These are phyloP conservation scores for Enteromius unitaeniatus DNA, from an alignment of 2,797 vertebrate species.

Conservation along the genomic window DNA sequence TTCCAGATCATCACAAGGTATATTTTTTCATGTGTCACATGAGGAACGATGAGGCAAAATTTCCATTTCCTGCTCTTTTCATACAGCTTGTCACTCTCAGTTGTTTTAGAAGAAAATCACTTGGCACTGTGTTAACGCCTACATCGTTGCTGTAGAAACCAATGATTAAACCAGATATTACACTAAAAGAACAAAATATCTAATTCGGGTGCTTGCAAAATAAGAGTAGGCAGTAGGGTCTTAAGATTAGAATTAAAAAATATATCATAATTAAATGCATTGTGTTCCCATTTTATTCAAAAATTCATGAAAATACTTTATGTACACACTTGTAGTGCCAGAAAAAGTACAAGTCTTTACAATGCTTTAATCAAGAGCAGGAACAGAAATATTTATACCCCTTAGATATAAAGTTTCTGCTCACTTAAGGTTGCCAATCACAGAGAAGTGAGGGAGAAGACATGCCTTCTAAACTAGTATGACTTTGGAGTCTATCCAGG, in stretches of 20 bases:
- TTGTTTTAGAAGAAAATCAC: conserved; percentile 6
- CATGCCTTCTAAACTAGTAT: neutral
- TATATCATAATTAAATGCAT: neutral
- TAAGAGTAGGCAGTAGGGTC: neutral
- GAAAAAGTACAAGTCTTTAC: neutral
- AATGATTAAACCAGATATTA: conserved; percentile 1
- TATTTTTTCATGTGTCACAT: neutral
- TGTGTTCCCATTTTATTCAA: neutral
- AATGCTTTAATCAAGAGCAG: neutral
- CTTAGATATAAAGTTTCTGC: neutral
- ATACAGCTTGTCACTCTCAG: neutral
- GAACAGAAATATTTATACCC: conserved; percentile 10
- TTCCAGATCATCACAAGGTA: neutral
- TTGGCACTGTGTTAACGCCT: neutral
- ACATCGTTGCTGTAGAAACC: neutral
- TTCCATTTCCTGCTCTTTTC: neutral
- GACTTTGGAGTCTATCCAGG: conserved; percentile 23
- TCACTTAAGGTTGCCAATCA: conserved; percentile 7
- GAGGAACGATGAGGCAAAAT: neutral
- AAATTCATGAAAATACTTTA: neutral
- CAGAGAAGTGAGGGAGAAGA: neutral
- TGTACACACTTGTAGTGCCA: neutral
- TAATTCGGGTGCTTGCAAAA: neutral
- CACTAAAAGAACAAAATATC: neutral
- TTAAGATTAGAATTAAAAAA: neutral